phyloP scores from a whole-genome alignment of 30 jellyfish, hydroid and myxozoan species.

The Aurelia sp. region DNA sequence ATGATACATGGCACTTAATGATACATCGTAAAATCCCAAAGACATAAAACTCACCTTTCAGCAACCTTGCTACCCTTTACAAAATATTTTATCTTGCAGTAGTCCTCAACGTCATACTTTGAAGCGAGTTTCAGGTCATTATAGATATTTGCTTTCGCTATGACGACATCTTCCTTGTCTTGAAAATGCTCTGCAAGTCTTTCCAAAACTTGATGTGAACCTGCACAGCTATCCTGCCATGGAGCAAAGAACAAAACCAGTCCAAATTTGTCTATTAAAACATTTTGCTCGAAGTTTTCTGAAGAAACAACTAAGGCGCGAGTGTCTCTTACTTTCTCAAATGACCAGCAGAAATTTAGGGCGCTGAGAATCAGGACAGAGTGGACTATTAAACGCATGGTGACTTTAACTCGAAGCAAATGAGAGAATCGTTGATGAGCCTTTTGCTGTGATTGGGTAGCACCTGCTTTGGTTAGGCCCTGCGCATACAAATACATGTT shows the following conservation, averaged over 20 bases:
- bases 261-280: conserved; percentile 69
- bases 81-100: conserved; percentile 80
- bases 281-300: conserved; percentile 47
- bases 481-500: not conserved
- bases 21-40: too few species aligned
- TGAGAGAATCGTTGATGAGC: not conserved
- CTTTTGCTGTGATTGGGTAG: not conserved
- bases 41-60: conserved; percentile 70
- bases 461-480: not conserved
- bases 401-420: not conserved
- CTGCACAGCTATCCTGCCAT: conserved; percentile 86
- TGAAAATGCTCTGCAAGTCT: conserved; percentile 58
- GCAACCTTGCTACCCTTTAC: conserved; percentile 95
- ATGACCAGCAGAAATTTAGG: conserved; percentile 20
- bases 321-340: conserved; percentile 45
- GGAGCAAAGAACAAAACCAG: conserved; percentile 88
- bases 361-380: not conserved
- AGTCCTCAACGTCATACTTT: conserved; percentile 76
- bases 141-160: conserved; percentile 83
- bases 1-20: too few species aligned
- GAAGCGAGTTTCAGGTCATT: conserved; percentile 77
- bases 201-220: conserved; percentile 51
- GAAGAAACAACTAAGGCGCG: conserved; percentile 36
- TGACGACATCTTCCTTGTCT: conserved; percentile 49
- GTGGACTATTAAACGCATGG: not conserved